Evolutionary conservation across 2,888 invertebrate species (phyloP).

Genomic region (Chalcosyrphus nemorum): DNA sequence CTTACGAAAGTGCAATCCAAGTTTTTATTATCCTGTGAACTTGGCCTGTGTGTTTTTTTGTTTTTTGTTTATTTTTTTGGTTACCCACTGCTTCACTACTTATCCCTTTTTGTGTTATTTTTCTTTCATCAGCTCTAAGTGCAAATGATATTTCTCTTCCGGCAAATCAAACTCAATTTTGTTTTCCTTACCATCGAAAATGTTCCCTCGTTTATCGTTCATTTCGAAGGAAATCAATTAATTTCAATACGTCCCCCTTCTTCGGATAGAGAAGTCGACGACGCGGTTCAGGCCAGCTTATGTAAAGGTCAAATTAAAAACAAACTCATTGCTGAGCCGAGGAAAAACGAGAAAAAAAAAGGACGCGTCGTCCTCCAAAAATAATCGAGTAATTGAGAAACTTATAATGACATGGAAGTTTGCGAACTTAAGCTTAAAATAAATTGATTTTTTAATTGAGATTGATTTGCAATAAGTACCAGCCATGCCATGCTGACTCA

Average conservation of each 20-base stretch:
- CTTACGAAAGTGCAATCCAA: background rate
- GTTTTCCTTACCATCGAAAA: background rate
- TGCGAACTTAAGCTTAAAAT: slow-evolving; percentile 39
- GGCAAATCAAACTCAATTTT: slow-evolving; percentile 34
- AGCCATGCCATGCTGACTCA: background rate
- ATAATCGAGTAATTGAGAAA: slow-evolving; percentile 58
- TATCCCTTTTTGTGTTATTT: background rate
- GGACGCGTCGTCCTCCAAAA: background rate
- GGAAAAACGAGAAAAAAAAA: background rate
- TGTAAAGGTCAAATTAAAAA: slow-evolving; percentile 28
- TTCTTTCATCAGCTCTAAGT: slow-evolving; percentile 5
- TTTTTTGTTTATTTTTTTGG: background rate
- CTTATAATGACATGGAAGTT: slow-evolving; percentile 59
- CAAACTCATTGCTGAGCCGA: slow-evolving; percentile 11
- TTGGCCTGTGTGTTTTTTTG: background rate
- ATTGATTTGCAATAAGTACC: slow-evolving; percentile 43
- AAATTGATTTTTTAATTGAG: slow-evolving; percentile 62
- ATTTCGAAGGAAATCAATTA: slow-evolving; percentile 19
- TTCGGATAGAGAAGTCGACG: background rate
- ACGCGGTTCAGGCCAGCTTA: background rate
- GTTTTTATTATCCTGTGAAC: background rate
- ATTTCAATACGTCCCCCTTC: slow-evolving; percentile 4
- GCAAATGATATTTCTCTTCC: slow-evolving; percentile 39
- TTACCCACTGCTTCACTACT: background rate
- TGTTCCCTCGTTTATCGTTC: background rate